Percentiles rank a stretch among this genome's conserved stretches.
Evolutionary conservation across 2,888 invertebrate genomes (phyloP).

Genomic region (Spodoptera picta): DNA sequence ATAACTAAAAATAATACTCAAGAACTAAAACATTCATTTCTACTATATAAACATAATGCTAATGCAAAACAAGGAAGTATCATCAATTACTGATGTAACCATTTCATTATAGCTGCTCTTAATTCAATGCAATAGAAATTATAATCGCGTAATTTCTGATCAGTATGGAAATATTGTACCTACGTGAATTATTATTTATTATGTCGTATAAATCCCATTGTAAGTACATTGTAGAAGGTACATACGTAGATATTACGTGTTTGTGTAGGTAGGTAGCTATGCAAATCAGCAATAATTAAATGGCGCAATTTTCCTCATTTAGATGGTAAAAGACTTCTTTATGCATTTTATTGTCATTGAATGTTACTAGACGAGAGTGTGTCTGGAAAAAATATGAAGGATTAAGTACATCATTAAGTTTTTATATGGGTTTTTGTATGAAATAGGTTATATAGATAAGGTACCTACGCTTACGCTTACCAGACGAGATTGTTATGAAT

Average conservation of each 20-base stretch:
- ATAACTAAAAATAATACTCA: too few relatives aligned
- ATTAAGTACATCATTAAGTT: too few relatives aligned
- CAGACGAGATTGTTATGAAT: too few relatives aligned
- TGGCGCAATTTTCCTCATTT: slow-evolving; percentile 6
- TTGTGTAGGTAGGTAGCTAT: slow-evolving; percentile 23
- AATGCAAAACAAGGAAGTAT: slow-evolving; percentile 29
- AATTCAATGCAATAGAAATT: slow-evolving; percentile 28
- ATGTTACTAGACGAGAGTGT: too few relatives aligned
- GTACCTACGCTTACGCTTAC: too few relatives aligned
- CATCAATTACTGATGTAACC: slow-evolving; percentile 26
- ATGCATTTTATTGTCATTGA: too few relatives aligned
- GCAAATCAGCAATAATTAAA: slow-evolving; percentile 7
- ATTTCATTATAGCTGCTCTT: slow-evolving; percentile 18
- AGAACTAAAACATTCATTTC: neutral
- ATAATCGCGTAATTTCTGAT: slow-evolving; percentile 13
- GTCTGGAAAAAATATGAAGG: too few relatives aligned
- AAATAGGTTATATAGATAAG: too few relatives aligned
- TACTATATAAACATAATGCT: slow-evolving; percentile 6
- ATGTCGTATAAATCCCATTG: slow-evolving; percentile 31
- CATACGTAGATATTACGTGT: too few relatives aligned
- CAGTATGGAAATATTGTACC: slow-evolving; percentile 34
- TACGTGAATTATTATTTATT: slow-evolving; percentile 23
- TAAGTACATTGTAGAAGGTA: slow-evolving; percentile 15
- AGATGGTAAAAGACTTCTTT: neutral
- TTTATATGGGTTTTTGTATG: too few relatives aligned